Base-by-base conservation (phyloP, 2,797 vertebrate genomes). In the Coendou prehensilis region DNA sequence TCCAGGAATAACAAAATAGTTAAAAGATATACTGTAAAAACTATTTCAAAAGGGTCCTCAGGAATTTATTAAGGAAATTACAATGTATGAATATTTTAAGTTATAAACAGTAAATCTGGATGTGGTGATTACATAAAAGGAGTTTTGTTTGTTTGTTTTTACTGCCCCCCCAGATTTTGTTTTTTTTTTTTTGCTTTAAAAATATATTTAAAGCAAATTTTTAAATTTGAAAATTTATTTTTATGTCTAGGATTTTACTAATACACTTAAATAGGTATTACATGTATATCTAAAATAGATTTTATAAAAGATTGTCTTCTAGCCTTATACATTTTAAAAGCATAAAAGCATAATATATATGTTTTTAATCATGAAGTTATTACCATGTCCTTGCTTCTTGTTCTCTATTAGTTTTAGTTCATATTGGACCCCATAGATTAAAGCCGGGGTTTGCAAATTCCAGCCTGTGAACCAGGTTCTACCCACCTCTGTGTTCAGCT, bases 391-490 rank as follows among this genome's bases (percentile, higher is more conserved):
- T 64, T 94, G 33, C 7, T 87, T 87, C 63, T 95, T 87, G 23
- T 88, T 93, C 54, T 91, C 13, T 63, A 33, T 91, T 93, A 93
- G 15, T 76, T 96, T 93, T 89, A 89, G 54, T 86, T 93, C 26
- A 91, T 81, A 26, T 87, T 84, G 45, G 2, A 61, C 18, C 14
- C 23, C 41, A 59, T 87, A 93, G 54, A 79, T 89, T 59, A 67
- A 89, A 87, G 67, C 64, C 91, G 52, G 3, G 4, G 15, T 71
- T 93, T 64, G 37, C 54, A 63, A 71, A 71, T 47, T 76, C 30
- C 1, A 95, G 52, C 9, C 61, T 67, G 9, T 78, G n/a, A 59
- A 33, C 18, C 33, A 87, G 79, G 28, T 93, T 33, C 28, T 94
- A 9, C 28, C 1, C 1, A 89, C 26, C 23, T 73, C 63, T 54